phyloP scores from a whole-genome alignment of 1,140 invertebrate species.

The Phymorhynchus buccinoides region DNA sequence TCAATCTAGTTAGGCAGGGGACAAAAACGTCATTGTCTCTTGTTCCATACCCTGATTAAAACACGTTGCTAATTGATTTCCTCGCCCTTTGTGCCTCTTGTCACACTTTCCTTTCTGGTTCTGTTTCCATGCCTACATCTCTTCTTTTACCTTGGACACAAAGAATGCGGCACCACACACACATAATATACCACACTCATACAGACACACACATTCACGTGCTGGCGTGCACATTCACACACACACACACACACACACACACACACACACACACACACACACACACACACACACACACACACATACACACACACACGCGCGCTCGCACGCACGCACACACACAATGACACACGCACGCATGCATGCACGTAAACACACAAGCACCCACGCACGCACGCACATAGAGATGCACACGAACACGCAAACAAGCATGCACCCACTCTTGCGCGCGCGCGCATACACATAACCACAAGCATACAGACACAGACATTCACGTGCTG shows the following conservation, averaged over 20 bases:
- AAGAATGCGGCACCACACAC: no score
- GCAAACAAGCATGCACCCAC: not conserved
- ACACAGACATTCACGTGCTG: not conserved
- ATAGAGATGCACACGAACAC: not conserved
- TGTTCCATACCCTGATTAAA: no score
- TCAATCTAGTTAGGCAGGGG: no score
- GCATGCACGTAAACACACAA: not conserved
- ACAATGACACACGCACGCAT: not conserved
- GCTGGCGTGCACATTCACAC: not conserved
- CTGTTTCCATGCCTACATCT: no score
- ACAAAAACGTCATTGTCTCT: no score
- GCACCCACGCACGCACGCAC: not conserved
- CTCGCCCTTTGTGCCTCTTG: no score
- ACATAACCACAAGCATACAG: not conserved
- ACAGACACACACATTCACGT: no score
- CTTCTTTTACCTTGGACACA: no score
- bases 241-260: constrained; percentile 6
- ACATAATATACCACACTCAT: no score
- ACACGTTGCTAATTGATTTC: no score
- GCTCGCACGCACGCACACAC: constrained; percentile 15
- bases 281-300: not conserved
- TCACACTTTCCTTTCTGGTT: no score
- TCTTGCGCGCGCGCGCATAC: not conserved
- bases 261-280: constrained; percentile 14
- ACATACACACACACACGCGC: constrained; percentile 20